Evolutionary conservation across 2,113 vertebrate genomes (phyloP).

Genomic region (Zapus hudsonius): DNA sequence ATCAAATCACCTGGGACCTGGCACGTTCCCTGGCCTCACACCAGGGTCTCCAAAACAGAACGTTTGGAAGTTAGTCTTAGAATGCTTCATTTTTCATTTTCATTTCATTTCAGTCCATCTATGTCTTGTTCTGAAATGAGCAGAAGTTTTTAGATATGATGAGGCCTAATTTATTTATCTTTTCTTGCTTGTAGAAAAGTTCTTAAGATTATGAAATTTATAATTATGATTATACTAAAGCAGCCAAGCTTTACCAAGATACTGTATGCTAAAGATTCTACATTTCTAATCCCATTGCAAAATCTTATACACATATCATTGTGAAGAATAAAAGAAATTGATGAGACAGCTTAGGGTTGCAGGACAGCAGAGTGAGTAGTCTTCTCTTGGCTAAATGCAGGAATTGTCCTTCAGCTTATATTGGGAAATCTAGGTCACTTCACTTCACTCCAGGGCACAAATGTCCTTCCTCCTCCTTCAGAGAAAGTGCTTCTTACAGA

Average conservation of each 20-base stretch:
- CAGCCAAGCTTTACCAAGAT: not conserved
- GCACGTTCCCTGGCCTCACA: not conserved
- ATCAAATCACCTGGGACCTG: not conserved
- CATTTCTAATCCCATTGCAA: not conserved
- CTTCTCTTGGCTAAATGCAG: no score
- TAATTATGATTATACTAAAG: not conserved
- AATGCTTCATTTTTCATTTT: not conserved
- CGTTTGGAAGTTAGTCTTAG: not conserved
- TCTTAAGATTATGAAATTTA: not conserved
- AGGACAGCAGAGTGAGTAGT: no score
- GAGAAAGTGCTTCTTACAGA: no score
- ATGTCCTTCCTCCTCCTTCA: no score
- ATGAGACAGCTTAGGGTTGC: no score
- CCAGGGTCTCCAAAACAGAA: not conserved
- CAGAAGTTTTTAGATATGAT: slow-evolving; percentile 15
- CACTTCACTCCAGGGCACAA: no score
- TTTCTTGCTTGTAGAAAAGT: slow-evolving; percentile 5
- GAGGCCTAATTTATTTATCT: not conserved
- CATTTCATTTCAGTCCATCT: not conserved
- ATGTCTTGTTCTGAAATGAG: not conserved
- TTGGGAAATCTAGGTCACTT: no score
- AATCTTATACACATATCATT: not conserved
- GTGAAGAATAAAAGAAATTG: no score
- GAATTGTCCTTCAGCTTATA: no score
- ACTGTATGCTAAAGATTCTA: not conserved